A percentile compares a stretch with the other conserved stretches of the same genome.
phyloP scores from a whole-genome alignment of 2,797 vertebrate genomes.

The Leptodactylus fallax region DNA sequence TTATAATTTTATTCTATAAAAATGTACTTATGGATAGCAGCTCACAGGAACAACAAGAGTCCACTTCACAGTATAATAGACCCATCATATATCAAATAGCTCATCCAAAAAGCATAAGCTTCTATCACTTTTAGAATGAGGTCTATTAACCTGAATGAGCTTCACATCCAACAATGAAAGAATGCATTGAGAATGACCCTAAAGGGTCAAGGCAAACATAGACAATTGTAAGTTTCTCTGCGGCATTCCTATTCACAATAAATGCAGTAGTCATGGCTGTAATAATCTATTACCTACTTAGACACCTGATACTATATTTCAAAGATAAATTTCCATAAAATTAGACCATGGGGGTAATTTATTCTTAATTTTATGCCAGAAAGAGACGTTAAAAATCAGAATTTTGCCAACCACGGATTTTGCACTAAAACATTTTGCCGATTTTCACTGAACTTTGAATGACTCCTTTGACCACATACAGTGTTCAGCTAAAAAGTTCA shows the following conservation, averaged over 20 bases:
- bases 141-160: neutral
- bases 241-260: neutral
- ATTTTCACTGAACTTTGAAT: too few species aligned
- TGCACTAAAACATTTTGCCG: too few species aligned
- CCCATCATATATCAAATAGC: neutral
- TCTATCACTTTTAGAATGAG: neutral
- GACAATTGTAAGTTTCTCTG: neutral
- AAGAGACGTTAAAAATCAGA: too few species aligned
- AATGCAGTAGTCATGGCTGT: neutral
- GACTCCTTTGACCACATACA: too few species aligned
- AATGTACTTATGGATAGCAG: neutral
- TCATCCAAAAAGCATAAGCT: constrained; percentile 3
- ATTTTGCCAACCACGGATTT: too few species aligned
- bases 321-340: neutral
- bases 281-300: neutral
- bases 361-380: too few species aligned
- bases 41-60: neutral
- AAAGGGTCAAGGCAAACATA: neutral
- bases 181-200: neutral
- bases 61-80: neutral
- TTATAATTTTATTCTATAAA: neutral
- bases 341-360: neutral
- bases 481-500: too few species aligned
- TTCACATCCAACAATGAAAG: neutral
- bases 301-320: too few species aligned